Evolutionary conservation across 2,797 vertebrate genomes (phyloP).

Genomic region (Vireo griseus): DNA sequence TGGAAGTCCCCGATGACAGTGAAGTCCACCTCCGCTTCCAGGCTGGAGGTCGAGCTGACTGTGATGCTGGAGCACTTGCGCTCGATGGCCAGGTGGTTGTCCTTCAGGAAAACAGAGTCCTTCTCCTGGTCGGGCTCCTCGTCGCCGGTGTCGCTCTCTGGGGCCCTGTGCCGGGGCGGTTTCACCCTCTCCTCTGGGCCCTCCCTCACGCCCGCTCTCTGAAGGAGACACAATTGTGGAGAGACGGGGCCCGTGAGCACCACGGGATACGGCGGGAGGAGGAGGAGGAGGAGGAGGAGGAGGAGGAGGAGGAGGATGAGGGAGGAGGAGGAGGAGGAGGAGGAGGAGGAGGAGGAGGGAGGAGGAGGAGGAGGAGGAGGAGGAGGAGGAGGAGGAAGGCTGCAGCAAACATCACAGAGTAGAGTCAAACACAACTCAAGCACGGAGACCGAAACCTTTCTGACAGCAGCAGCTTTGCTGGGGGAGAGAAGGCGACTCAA

Average conservation of each 20-base stretch:
- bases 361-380: background rate
- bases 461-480: constrained; percentile 28
- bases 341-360: no score
- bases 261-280: background rate
- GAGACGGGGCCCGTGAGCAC: constrained; percentile 32
- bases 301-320: background rate
- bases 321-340: background rate
- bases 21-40: constrained; percentile 97
- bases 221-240: constrained; percentile 69
- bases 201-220: constrained; percentile 80
- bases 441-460: constrained; percentile 45
- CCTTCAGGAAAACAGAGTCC: constrained; percentile 84
- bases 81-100: constrained; percentile 93
- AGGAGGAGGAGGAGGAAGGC: background rate
- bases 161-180: constrained; percentile 72
- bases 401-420: constrained; percentile 54
- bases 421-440: constrained; percentile 58
- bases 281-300: background rate
- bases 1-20: constrained; percentile 93
- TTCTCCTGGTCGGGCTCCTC: constrained; percentile 90
- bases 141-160: constrained; percentile 82
- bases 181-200: constrained; percentile 76
- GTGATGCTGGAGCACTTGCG: constrained; percentile 97
- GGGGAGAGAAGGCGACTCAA: background rate
- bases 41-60: constrained; percentile 94